These are phyloP conservation scores for Panthera tigris DNA, from an alignment of 2,113 vertebrate species.

Conservation along the genomic window DNA sequence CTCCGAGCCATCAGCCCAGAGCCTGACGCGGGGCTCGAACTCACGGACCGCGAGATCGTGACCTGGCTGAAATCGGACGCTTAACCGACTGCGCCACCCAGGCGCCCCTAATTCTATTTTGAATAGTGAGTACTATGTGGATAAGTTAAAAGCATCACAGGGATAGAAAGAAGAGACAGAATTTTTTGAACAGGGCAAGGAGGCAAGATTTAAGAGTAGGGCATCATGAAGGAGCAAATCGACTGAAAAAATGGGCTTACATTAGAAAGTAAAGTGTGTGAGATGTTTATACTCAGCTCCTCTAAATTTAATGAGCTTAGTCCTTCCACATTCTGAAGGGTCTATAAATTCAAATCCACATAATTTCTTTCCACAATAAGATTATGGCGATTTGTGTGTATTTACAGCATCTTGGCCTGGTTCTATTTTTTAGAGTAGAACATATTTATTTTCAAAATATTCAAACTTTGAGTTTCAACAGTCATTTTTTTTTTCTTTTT, in stretches of 20 bases:
- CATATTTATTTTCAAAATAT: conserved; percentile 25
- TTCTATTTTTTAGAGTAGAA: neutral
- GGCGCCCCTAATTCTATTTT: neutral
- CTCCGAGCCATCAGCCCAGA: too few species aligned
- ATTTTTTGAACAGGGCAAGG: neutral
- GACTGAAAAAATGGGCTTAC: neutral
- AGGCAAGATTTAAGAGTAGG: neutral
- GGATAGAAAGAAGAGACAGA: neutral
- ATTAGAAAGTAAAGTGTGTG: neutral
- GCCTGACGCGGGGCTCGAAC: too few species aligned
- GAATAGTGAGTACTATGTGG: neutral
- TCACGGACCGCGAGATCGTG: too few species aligned
- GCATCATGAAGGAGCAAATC: neutral
- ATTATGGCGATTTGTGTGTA: neutral
- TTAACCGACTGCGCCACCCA: too few species aligned
- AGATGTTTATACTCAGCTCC: neutral
- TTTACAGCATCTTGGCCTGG: neutral
- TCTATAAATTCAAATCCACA: neutral
- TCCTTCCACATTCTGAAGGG: neutral
- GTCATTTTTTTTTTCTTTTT: neutral
- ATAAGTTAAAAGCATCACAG: neutral
- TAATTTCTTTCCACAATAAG: neutral
- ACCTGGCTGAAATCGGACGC: too few species aligned
- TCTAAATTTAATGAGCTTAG: conserved; percentile 18
- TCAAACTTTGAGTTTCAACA: neutral